These are phyloP conservation scores for Macrotrachela quadricornifera DNA, from an alignment of 1,140 invertebrate species.

Conservation along the genomic window DNA sequence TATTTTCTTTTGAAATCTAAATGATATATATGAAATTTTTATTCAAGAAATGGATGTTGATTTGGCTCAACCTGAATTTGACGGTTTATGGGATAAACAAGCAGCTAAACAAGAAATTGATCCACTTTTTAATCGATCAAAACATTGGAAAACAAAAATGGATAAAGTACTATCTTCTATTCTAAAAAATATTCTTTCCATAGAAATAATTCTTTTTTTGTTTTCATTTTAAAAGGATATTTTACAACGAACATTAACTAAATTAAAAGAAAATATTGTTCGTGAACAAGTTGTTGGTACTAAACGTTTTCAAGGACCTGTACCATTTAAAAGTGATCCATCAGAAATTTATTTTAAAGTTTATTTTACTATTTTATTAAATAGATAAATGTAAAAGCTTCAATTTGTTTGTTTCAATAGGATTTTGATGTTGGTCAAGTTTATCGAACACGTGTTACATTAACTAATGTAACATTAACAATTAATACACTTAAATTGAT, in stretches of 20 bases:
- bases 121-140: conserved; percentile 12
- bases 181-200: not conserved
- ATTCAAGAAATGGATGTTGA: conserved; percentile 8
- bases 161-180: conserved; percentile 10
- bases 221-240: conserved; percentile 17
- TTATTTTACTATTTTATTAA: no score
- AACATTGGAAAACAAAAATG: conserved; percentile 25
- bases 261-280: conserved; percentile 21
- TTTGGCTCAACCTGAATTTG: conserved; percentile 27
- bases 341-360: conserved; percentile 30
- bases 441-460: conserved; percentile 26
- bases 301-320: conserved; percentile 20
- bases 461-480: conserved; percentile 29
- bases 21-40: not conserved
- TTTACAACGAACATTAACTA: conserved; percentile 18
- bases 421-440: conserved; percentile 28
- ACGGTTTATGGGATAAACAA: conserved; percentile 26
- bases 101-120: conserved; percentile 21
- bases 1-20: not conserved
- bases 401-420: conserved; percentile 14
- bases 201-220: not conserved
- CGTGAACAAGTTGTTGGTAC: conserved; percentile 24
- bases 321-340: conserved; percentile 28
- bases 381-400: no score
- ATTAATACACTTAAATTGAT: conserved; percentile 26